Percentiles rank a stretch among this genome's conserved stretches.
phyloP scores from a whole-genome alignment of 2,113 vertebrate genomes.

The Pimephales promelas region DNA sequence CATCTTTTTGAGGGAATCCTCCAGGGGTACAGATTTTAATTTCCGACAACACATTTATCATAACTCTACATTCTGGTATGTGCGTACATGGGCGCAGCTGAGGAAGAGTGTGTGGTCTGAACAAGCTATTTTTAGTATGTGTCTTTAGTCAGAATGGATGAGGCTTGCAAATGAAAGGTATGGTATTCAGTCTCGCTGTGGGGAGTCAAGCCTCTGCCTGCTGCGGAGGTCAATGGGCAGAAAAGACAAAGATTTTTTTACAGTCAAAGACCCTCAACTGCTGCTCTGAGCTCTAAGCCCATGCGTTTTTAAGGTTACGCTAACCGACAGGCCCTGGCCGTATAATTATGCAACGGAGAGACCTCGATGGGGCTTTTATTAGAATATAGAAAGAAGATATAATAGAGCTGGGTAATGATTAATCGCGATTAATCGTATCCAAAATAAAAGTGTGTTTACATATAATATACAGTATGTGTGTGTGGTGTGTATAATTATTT shows the following conservation, averaged over 20 bases:
- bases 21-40: conserved; percentile 46
- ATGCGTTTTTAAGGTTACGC: background rate
- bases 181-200: conserved; percentile 31
- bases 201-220: conserved; percentile 22
- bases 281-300: conserved; percentile 16
- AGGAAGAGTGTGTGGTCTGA: conserved; percentile 4
- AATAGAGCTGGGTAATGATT: no score
- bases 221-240: conserved; percentile 33
- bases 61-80: background rate
- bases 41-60: conserved; percentile 50
- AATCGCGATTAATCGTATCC: no score
- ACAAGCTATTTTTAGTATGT: conserved; percentile 63
- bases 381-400: background rate
- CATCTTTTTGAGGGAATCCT: conserved; percentile 45
- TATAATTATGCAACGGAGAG: conserved; percentile 1
- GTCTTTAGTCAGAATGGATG: conserved; percentile 53
- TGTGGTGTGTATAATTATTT: no score
- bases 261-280: conserved; percentile 11
- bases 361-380: background rate
- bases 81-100: background rate
- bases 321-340: background rate
- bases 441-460: no score
- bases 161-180: conserved; percentile 59
- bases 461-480: no score
- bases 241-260: conserved; percentile 15